A percentile compares a stretch with the other conserved stretches of the same genome.
These are phyloP conservation scores for Columba livia DNA, from an alignment of 2,113 vertebrate species.

Conservation along the genomic window DNA sequence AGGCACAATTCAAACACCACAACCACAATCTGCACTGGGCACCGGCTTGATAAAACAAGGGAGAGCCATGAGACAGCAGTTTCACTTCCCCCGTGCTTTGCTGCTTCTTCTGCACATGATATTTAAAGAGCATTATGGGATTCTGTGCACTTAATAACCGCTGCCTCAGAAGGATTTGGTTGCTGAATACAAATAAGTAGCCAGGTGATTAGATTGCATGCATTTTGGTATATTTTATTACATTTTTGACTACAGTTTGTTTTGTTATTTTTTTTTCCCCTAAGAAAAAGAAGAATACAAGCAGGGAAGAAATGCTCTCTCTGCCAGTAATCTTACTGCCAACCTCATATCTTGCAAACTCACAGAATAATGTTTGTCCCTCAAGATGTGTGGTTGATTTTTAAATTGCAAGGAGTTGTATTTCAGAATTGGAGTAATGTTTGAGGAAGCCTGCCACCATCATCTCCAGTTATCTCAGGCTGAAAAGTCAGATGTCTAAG, in stretches of 20 bases:
- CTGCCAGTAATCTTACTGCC: background rate
- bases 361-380: background rate
- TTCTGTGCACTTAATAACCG: conserved; percentile 31
- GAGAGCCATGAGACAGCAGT: conserved; percentile 38
- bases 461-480: background rate
- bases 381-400: conserved; percentile 1
- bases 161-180: conserved; percentile 18
- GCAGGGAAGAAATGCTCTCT: background rate
- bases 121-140: conserved; percentile 65
- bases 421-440: background rate
- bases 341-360: background rate
- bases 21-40: rapidly evolving
- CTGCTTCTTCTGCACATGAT: conserved; percentile 22
- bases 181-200: conserved; percentile 49
- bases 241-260: background rate
- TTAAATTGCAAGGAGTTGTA: background rate
- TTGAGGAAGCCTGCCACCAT: background rate
- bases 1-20: background rate
- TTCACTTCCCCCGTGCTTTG: background rate
- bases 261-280: background rate
- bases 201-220: background rate
- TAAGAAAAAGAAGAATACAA: background rate
- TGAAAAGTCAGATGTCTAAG: background rate
- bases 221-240: conserved; percentile 47
- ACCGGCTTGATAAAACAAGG: background rate